Evolutionary conservation across 2,113 vertebrate species (phyloP).

Genomic region (Columba livia): DNA sequence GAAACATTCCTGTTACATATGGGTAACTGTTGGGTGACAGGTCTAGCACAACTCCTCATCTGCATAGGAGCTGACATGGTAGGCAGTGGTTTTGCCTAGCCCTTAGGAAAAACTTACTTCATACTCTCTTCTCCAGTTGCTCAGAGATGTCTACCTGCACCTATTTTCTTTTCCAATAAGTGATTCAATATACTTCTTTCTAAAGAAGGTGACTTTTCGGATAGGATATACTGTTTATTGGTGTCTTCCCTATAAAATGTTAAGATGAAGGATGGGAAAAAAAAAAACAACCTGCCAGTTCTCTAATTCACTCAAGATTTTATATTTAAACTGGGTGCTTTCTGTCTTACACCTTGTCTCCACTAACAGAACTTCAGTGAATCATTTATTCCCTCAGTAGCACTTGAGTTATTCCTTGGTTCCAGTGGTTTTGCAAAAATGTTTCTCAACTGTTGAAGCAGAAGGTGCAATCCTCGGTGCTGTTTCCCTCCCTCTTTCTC

Average conservation of each 20-base stretch:
- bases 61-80: neutral
- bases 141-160: neutral
- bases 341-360: slow-evolving; percentile 40
- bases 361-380: slow-evolving; percentile 8
- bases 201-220: neutral
- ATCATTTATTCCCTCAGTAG: slow-evolving; percentile 27
- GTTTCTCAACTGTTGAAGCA: slow-evolving; percentile 11
- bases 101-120: neutral
- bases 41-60: neutral
- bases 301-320: neutral
- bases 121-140: neutral
- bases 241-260: neutral
- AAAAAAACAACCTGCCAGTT: neutral
- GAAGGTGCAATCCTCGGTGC: neutral
- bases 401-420: neutral
- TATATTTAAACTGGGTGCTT: slow-evolving; percentile 23
- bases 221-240: neutral
- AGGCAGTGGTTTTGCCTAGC: neutral
- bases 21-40: neutral
- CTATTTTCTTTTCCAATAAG: neutral
- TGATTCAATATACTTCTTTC: neutral
- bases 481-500: neutral
- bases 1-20: neutral
- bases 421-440: slow-evolving; percentile 47
- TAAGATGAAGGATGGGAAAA: neutral